Percentiles rank a stretch among this genome's conserved stretches.
Conservation (phyloP, 2,113 vertebrate species). For the Lathamus discolor region DNA sequence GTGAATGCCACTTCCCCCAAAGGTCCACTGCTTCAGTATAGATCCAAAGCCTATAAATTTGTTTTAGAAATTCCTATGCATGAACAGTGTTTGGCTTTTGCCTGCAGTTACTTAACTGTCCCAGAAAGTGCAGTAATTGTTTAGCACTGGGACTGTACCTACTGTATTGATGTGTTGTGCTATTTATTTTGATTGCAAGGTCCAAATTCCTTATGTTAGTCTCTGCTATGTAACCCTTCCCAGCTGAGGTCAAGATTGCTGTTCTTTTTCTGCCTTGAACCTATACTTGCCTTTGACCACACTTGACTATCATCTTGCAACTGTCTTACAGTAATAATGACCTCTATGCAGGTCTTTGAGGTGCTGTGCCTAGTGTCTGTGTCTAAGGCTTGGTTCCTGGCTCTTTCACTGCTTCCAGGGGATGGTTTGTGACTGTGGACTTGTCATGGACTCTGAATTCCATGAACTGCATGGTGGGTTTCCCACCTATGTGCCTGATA, state of each 20-base stretch:
- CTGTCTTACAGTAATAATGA: background rate
- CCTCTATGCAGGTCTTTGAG: background rate
- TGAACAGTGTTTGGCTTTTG: background rate
- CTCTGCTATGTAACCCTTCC: background rate
- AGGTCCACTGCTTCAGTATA: background rate
- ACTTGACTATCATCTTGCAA: background rate
- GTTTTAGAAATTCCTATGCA: rapidly evolving
- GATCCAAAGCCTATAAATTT: background rate
- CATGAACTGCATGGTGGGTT: background rate
- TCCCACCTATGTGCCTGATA: background rate
- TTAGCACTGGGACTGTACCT: background rate
- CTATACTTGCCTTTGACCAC: background rate
- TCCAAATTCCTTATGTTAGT: background rate
- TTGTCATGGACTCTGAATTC: background rate
- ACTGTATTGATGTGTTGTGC: background rate
- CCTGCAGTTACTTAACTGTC: background rate
- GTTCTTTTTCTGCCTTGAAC: background rate
- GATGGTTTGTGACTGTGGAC: background rate
- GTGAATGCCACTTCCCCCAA: background rate
- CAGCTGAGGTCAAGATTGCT: background rate
- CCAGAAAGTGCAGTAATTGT: background rate
- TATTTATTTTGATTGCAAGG: background rate
- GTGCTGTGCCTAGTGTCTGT: background rate
- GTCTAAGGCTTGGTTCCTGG: background rate
- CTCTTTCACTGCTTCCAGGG: background rate